phyloP scores from a whole-genome alignment of 2,888 invertebrate species.

The Metalampra italica region DNA sequence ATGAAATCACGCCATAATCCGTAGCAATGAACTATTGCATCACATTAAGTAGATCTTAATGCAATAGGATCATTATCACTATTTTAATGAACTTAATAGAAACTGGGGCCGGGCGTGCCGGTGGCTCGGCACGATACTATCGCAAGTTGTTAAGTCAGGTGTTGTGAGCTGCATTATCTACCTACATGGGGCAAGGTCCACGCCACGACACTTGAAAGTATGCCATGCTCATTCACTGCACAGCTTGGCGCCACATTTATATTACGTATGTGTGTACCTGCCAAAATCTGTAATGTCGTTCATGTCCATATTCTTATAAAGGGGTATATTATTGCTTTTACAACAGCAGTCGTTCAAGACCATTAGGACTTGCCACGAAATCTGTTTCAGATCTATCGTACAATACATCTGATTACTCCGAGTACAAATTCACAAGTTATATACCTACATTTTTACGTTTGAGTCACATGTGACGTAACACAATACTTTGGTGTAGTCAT shows the following conservation, averaged over 20 bases:
- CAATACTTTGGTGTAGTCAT: no score
- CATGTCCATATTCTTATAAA: conserved; percentile 8
- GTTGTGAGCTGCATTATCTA: conserved; percentile 26
- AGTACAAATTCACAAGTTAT: no score
- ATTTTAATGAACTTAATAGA: conserved; percentile 23
- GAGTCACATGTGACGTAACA: no score
- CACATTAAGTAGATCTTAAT: conserved; percentile 3
- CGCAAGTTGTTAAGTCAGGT: conserved; percentile 31
- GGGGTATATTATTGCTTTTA: neutral
- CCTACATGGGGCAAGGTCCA: conserved; percentile 45
- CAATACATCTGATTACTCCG: no score
- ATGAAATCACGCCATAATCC: neutral
- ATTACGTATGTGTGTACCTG: no score
- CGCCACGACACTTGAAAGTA: conserved; percentile 51
- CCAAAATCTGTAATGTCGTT: conserved; percentile 23
- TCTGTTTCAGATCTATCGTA: no score
- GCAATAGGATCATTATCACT: conserved; percentile 8
- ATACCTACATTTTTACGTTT: no score
- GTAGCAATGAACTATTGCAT: conserved; percentile 3
- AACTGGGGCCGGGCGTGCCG: conserved; percentile 26
- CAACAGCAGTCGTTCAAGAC: no score
- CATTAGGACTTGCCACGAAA: no score
- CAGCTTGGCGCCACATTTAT: conserved; percentile 31
- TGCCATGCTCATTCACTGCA: conserved; percentile 41
- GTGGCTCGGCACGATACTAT: conserved; percentile 23